Base-by-base conservation (phyloP, 2,797 vertebrate genomes). In the Podarcis siculus region DNA sequence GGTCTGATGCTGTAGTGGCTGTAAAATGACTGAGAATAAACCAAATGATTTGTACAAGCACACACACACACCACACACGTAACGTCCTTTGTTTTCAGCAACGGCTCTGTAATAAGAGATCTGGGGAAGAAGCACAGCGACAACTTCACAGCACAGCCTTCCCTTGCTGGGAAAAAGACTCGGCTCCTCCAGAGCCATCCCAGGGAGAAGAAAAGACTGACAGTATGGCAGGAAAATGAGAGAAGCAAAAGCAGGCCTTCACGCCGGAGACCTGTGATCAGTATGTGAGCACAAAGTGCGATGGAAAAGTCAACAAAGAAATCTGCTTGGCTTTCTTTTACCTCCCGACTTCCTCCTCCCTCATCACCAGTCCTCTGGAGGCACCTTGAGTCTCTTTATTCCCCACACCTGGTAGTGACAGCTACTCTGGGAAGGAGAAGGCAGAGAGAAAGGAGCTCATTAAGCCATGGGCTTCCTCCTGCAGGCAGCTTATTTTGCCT, bases 291-390 rank as follows among this genome's bases (percentile, higher is more conserved):
- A 32, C 30, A 30, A 39, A 21, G 21, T 5, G 23, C 79, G 67
- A 15, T 19, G 30, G 45, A 30, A 78, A n/a, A 86, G 79, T 86
- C 84, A 89, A 78, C 64, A 78, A 64, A 86, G 84, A 78, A 27
- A 82, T 69, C n/a, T 72, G 37, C 58, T 55, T 55, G 49, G 49
- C 49, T 85, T 10, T 58, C n/a, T 80, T 35, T 39, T 58, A 67
- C 35, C 30, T 55, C 37, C 61, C 42, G 19, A 10, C 71, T 76
- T 82, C 39, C 79, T 35, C 21, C 61, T 35, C 21, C 61, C 25
- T 67, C 32, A 17, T 58, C 79, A 58, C 39, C 58, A 32, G 4
- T 6, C 32, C 72, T 64, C 19, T 21, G 12, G 25, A 69, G 27
- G 49, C 78, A 58, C 17, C 0, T 55, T 64, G 58, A 2, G 13